Conservation (phyloP, 53 echinoderm and acorn worm genomes). For the Henricia sp. region DNA sequence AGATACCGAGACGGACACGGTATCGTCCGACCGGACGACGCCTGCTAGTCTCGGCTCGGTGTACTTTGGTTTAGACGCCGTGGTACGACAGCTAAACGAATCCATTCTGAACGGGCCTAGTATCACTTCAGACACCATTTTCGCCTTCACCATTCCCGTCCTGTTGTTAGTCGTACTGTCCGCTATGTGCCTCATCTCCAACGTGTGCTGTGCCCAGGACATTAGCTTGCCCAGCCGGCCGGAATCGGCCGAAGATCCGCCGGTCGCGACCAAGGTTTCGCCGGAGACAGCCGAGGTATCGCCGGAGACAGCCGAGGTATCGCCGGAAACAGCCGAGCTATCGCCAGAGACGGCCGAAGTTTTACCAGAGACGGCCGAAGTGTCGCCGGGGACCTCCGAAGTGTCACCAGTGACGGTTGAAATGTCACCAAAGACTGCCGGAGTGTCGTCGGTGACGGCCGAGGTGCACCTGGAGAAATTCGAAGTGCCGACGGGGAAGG, state of each 20-base stretch:
- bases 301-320: not conserved
- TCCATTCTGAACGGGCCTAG: slow-evolving; percentile 83
- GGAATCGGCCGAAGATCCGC: too few relatives aligned
- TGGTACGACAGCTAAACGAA: slow-evolving; percentile 58
- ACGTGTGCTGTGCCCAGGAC: slow-evolving; percentile 76
- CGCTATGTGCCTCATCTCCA: slow-evolving; percentile 87
- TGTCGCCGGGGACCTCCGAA: not conserved
- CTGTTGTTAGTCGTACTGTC: slow-evolving; percentile 59
- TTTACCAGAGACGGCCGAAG: too few relatives aligned
- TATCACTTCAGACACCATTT: slow-evolving; percentile 68
- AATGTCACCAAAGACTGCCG: too few relatives aligned
- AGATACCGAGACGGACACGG: too few relatives aligned
- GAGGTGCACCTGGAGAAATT: too few relatives aligned
- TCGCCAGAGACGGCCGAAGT: too few relatives aligned
- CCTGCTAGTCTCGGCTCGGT: slow-evolving; percentile 36
- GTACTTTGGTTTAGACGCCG: slow-evolving; percentile 64
- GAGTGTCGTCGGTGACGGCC: too few relatives aligned
- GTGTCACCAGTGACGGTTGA: too few relatives aligned
- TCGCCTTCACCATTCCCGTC: slow-evolving; percentile 71
- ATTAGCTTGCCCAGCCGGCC: slow-evolving; percentile 5
- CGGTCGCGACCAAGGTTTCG: too few relatives aligned
- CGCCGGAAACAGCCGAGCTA: too few relatives aligned
- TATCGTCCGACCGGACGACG: not conserved
- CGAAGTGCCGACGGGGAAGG: too few relatives aligned
- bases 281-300: too few relatives aligned